Evolutionary conservation across 2,888 invertebrate genomes (phyloP), one percentile per base, ranked within the genome.

Genomic region (Agriotes lineatus): DNA sequence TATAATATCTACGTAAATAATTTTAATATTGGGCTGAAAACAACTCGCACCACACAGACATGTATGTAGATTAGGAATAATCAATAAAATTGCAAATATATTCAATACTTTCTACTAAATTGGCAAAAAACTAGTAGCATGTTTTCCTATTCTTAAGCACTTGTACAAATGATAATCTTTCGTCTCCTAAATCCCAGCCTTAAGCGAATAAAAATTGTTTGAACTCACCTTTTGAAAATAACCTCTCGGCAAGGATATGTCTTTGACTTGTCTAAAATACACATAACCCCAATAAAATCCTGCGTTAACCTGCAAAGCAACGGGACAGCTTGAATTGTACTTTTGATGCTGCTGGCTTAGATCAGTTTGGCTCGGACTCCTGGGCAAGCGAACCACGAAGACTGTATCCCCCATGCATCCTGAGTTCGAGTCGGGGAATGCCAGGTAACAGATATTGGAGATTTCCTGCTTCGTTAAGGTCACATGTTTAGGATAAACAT

Each of bases 361-460:
- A 20, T 84, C 84, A 68, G 80, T 82, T 71, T 85, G 84, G 69
- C 90, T 87, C 7, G 89, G 87, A 69, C 89, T 88, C 75, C 90
- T 90, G 66, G 96, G 91, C 74, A 99, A 89, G 71, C 97, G 89
- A 80, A 99, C 95, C 81, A 97, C 96, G 85, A 97, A 99, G 83
- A 94, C 95, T 52, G 98, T 99, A 83, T 99, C 98, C 56, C 98
- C 97, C 96, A 98, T 97, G 83, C 97, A 97, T 61, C 97, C 97
- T 1, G 98, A 98, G 86, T 99, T 99, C 0, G 99, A 99, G 85
- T 99, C 99, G 1, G 99, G 99, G 85, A 99, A 99, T 39, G 99
- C 97, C 83, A 99, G 88, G 84, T 99, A 99, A 85, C 99, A 99
- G 76, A 99, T 94, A 86, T 95, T 96, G 73, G 93, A 93, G 80